Percentiles rank a stretch among this genome's conserved stretches.
These are phyloP conservation scores for Tenualosa thibaudeaui DNA, from an alignment of 2,797 vertebrate genomes.

Conservation along the genomic window DNA sequence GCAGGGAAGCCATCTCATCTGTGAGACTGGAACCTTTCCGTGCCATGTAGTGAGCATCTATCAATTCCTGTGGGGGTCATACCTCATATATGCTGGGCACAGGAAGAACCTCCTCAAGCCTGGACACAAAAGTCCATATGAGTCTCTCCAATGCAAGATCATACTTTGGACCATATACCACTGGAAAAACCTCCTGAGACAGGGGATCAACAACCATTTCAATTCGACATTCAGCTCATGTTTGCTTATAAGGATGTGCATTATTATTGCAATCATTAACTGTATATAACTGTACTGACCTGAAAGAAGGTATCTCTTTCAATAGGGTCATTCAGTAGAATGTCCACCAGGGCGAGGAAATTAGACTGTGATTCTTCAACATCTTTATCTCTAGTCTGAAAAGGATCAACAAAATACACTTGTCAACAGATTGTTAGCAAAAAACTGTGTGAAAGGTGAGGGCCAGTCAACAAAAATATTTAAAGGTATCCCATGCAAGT, in stretches of 20 bases:
- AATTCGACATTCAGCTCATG: background rate
- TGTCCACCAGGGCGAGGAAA: slow-evolving; percentile 60
- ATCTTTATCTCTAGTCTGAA: slow-evolving; percentile 39
- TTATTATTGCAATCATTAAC: background rate
- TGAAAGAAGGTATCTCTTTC: slow-evolving; percentile 41
- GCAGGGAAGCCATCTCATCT: background rate
- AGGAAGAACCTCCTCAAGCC: slow-evolving; percentile 76
- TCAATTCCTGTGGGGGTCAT: background rate
- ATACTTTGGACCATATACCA: slow-evolving; percentile 68
- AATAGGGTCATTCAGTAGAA: slow-evolving; percentile 42
- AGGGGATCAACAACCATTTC: background rate
- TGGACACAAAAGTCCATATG: slow-evolving; percentile 71
- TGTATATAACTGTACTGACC: slow-evolving; percentile 9
- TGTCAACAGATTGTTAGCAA: background rate
- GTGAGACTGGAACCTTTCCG: background rate
- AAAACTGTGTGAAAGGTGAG: background rate
- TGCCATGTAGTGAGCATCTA: background rate
- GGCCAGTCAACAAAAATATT: background rate
- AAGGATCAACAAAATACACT: background rate
- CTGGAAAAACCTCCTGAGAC: slow-evolving; percentile 61
- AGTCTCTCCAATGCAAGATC: slow-evolving; percentile 63
- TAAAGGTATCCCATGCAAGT: no score
- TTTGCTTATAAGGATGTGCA: background rate
- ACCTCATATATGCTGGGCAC: slow-evolving; percentile 71
- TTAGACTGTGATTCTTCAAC: slow-evolving; percentile 55